phyloP scores from a whole-genome alignment of 2,797 vertebrate species.

The Odontamblyopus rebecca region DNA sequence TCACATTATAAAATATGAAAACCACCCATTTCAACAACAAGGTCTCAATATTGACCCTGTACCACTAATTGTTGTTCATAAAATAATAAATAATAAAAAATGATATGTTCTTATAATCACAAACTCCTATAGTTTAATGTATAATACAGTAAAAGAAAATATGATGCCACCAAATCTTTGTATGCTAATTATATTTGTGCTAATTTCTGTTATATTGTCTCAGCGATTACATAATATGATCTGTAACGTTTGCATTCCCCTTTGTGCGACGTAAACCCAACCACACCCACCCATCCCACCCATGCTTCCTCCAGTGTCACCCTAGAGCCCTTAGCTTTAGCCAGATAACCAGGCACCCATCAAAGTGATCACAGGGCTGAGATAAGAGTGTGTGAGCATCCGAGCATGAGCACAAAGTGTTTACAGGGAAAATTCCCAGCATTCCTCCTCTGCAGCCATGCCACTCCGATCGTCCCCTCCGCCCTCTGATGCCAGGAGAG shows the following conservation, averaged over 20 bases:
- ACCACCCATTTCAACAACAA: no score
- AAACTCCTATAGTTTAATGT: no score
- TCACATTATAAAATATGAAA: no score
- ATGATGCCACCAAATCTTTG: no score
- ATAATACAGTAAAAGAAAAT: no score
- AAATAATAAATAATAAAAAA: no score
- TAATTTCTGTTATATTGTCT: no score
- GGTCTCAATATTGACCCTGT: no score
- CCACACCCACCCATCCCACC: neutral
- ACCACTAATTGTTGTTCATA: no score
- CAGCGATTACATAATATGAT: no score
- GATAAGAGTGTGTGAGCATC: conserved; percentile 68
- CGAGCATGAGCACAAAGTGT: conserved; percentile 63
- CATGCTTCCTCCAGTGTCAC: conserved; percentile 21
- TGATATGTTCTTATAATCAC: no score
- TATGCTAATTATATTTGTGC: no score
- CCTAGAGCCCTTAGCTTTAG: conserved; percentile 21
- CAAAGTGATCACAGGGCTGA: conserved; percentile 63
- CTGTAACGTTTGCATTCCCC: conserved; percentile 3
- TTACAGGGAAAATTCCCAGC: conserved; percentile 77
- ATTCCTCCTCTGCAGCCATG: conserved; percentile 74
- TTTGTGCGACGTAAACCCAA: neutral
- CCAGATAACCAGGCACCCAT: conserved; percentile 51
- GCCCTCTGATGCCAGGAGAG: conserved; percentile 55
- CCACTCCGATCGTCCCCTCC: conserved; percentile 68